Percentiles rank a stretch among this genome's conserved stretches.
These are phyloP conservation scores for Pyrocoelia pectoralis DNA, from an alignment of 2,888 invertebrate genomes.

Conservation along the genomic window DNA sequence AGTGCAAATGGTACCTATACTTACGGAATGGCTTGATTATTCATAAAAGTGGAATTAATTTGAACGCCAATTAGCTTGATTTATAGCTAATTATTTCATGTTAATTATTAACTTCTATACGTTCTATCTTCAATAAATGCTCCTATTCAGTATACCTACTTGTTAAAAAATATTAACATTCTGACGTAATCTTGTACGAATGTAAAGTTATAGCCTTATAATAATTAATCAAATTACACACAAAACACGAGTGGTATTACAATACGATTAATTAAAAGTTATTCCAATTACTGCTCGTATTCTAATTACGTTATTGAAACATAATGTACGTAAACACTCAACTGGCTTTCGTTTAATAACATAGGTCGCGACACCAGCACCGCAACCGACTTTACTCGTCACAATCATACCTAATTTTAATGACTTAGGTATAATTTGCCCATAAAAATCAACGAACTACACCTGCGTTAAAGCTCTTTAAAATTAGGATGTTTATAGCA, in stretches of 20 bases:
- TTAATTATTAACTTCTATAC: slow-evolving; percentile 12
- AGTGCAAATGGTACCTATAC: not conserved
- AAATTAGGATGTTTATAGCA: slow-evolving; percentile 34
- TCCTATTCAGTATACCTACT: not conserved
- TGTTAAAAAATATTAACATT: too few relatives aligned
- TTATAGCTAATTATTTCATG: slow-evolving; percentile 12
- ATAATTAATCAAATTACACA: slow-evolving; percentile 6
- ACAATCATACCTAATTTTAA: not conserved
- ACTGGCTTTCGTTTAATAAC: too few relatives aligned
- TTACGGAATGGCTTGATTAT: slow-evolving; percentile 5
- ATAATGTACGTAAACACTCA: not conserved
- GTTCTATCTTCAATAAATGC: not conserved
- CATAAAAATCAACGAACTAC: not conserved
- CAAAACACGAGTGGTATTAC: not conserved
- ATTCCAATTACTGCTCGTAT: not conserved
- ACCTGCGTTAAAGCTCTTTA: slow-evolving; percentile 2
- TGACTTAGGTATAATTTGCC: not conserved
- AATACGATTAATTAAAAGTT: slow-evolving; percentile 2
- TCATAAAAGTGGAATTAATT: slow-evolving; percentile 8
- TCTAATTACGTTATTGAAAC: not conserved
- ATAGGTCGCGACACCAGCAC: too few relatives aligned
- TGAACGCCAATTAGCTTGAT: slow-evolving; percentile 12
- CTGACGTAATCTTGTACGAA: not conserved
- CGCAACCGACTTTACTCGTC: too few relatives aligned
- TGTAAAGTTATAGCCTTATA: slow-evolving; percentile 1